phyloP scores from a whole-genome alignment of 2,888 invertebrate species.

The Epistrophe grossulariae region DNA sequence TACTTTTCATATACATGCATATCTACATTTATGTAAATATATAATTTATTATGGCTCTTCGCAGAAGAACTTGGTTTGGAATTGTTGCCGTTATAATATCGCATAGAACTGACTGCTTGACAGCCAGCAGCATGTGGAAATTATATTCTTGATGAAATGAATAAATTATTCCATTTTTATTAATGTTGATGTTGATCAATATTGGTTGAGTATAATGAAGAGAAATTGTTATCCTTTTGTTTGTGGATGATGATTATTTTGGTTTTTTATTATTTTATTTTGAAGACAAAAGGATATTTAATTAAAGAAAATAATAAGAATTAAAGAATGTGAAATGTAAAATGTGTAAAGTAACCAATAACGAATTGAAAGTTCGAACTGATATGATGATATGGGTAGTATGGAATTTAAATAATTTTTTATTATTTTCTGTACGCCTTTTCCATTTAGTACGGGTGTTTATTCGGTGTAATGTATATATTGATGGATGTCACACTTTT shows the following conservation, averaged over 20 bases:
- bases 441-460: too few relatives aligned
- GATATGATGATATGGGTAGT: too few relatives aligned
- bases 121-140: constrained; percentile 38
- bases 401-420: neutral
- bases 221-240: constrained; percentile 13
- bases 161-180: constrained; percentile 40
- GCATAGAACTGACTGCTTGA: constrained; percentile 5
- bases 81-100: neutral
- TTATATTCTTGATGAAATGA: constrained; percentile 36
- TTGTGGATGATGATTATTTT: constrained; percentile 6
- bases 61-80: neutral
- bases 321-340: neutral
- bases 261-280: too few relatives aligned
- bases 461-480: too few relatives aligned
- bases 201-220: constrained; percentile 33
- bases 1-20: constrained; percentile 17
- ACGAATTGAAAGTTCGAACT: neutral
- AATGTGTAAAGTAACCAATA: neutral
- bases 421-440: neutral
- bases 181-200: constrained; percentile 43
- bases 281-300: constrained; percentile 25
- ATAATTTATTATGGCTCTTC: constrained; percentile 26
- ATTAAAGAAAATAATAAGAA: constrained; percentile 4
- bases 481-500: too few relatives aligned
- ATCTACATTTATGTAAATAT: constrained; percentile 27